Conservation (phyloP, 2,113 vertebrate genomes). For the Ictidomys tridecemlineatus region DNA sequence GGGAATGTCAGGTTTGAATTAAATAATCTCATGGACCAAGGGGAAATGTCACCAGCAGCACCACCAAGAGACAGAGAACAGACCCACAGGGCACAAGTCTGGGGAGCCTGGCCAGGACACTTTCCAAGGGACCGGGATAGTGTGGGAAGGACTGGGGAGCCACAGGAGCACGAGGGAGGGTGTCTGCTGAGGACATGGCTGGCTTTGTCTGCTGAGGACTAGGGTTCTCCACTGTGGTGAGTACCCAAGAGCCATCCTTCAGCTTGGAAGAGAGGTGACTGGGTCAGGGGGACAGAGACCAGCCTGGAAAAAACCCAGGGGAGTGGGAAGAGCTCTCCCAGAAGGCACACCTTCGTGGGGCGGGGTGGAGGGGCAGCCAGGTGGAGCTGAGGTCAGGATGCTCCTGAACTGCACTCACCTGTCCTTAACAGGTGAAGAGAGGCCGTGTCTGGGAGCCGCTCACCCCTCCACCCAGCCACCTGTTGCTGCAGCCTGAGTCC, state of each 20-base stretch:
- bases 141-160: background rate
- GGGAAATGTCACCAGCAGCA: background rate
- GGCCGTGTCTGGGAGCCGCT: rapidly evolving
- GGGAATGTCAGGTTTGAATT: background rate
- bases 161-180: rapidly evolving
- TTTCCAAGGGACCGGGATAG: no score
- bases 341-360: rapidly evolving
- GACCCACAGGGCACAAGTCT: rapidly evolving
- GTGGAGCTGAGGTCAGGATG: rapidly evolving
- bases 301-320: background rate
- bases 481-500: no score
- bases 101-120: no score
- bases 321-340: background rate
- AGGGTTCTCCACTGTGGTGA: background rate
- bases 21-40: background rate
- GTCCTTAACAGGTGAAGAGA: rapidly evolving
- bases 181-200: no score
- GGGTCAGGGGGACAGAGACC: background rate
- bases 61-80: background rate
- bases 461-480: no score
- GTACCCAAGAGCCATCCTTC: background rate
- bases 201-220: background rate
- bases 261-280: background rate
- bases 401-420: background rate
- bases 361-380: no score